A percentile compares a stretch with the other conserved stretches of the same genome.
These are phyloP conservation scores for Gymnogyps californianus DNA, from an alignment of 2,113 vertebrate species.

Conservation along the genomic window DNA sequence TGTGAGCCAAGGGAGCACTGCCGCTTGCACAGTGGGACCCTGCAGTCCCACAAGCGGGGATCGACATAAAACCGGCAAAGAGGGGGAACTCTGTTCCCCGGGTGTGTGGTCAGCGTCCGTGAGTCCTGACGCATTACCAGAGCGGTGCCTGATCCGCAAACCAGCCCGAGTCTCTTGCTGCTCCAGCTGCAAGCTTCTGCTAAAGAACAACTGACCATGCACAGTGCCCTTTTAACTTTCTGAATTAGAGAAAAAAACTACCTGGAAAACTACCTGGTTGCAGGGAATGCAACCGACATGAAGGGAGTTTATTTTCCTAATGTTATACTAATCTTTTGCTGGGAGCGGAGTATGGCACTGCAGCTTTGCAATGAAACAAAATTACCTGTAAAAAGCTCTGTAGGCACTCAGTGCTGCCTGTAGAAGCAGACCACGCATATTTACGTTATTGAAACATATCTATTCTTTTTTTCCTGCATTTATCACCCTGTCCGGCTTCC, in stretches of 20 bases:
- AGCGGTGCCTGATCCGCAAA: neutral
- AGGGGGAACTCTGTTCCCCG: neutral
- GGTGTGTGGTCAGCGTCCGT: accelerated
- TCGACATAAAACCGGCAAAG: neutral
- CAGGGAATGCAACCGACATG: accelerated
- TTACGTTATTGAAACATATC: neutral
- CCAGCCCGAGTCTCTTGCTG: accelerated
- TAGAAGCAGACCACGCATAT: neutral
- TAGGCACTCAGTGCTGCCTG: neutral
- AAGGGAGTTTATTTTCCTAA: neutral
- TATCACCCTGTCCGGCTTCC: neutral
- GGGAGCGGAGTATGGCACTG: neutral
- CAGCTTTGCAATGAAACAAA: neutral
- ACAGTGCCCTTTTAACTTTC: neutral
- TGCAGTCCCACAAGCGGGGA: neutral
- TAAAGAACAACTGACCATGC: accelerated
- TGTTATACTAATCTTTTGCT: neutral
- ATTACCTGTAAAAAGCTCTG: neutral
- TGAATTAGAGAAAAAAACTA: neutral
- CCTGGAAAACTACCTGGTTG: neutral
- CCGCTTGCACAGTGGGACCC: neutral
- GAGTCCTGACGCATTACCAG: neutral
- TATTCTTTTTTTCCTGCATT: neutral
- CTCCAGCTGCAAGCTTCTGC: neutral
- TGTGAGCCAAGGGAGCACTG: neutral